Base-by-base conservation (phyloP, 2,113 vertebrate species). In the Cettia cetti region DNA sequence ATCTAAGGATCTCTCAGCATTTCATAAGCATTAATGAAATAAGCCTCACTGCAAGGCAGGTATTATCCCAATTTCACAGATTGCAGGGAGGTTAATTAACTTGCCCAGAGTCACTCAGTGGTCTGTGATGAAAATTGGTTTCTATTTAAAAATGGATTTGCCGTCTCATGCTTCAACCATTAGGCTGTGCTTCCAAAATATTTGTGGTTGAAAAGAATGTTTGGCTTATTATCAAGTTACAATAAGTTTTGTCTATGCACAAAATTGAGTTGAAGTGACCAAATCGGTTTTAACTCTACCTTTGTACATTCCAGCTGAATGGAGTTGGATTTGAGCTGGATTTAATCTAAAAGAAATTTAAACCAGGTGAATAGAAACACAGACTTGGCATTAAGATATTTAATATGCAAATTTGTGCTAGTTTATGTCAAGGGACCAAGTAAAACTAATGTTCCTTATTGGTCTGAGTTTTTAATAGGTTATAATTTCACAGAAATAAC, bases 21-120 rank as follows among this genome's bases (percentile, higher is more conserved):
- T 96, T 93, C 63, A 23, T 70, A 91, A 87, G 50, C 60, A 57
- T 88, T 86, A 94, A 86, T 95, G 93, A 94, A 95, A 91, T 93
- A 96, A 96, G 39, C 45, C n/a, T 70, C 24, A 71, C 57, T 88
- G 87, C 40, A 89, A 95, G 85, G 75, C 81, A 89, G 86, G 61
- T 89, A 70, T 97, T 95, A 86, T 86, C 76, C 78, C 45, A 92
- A 60, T 94, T 94, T 94, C 68, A 91, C 84, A 80, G 80, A 84
- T 66, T 95, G 69, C 60, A 77, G 61, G 39, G 80, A 96, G 93
- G 90, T 96, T 97, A 95, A 96, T 96, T 96, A 89, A 91, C 79
- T 95, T 96, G 89, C 82, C 65, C 86, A 82, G 81, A 89, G 72
- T 92, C 79, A 80, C 44, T 81, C 50, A 49, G 78, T 92, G 68